Evolutionary conservation across 2,888 invertebrate species (phyloP).

Genomic region (Acleris cristana): DNA sequence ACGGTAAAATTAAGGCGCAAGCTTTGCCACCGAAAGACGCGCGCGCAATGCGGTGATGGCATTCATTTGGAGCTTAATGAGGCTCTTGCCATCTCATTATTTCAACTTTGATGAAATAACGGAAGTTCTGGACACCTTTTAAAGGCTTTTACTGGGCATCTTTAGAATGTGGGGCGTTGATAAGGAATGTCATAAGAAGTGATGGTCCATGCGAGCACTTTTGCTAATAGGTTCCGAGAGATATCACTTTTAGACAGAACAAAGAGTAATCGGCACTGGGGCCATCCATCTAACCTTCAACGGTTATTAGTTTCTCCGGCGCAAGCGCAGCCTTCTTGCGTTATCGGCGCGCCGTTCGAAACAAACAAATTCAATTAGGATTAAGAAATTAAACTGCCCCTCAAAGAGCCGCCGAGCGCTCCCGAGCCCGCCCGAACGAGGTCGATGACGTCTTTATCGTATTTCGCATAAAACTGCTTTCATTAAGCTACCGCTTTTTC

Average conservation of each 20-base stretch:
- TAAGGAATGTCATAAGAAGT: constrained; percentile 14
- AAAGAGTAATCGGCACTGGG: constrained; percentile 62
- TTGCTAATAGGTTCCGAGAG: constrained; percentile 21
- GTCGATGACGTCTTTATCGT: constrained; percentile 64
- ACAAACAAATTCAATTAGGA: constrained; percentile 83
- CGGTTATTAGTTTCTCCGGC: constrained; percentile 54
- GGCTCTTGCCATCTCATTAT: constrained; percentile 34
- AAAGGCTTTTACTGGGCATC: constrained; percentile 20
- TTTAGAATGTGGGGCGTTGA: constrained; percentile 13
- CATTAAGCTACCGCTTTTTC: constrained; percentile 37
- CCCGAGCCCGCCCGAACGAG: constrained; percentile 61
- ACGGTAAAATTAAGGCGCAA: constrained; percentile 30
- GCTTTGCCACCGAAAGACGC: constrained; percentile 32
- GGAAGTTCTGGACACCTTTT: constrained; percentile 18
- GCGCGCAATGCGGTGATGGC: constrained; percentile 29
- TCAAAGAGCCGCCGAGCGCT: constrained; percentile 71
- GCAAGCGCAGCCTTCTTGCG: constrained; percentile 53
- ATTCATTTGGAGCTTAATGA: constrained; percentile 31
- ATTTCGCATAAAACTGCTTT: constrained; percentile 55
- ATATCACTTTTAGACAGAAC: constrained; percentile 53
- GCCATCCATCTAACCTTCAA: constrained; percentile 64
- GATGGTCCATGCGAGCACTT: constrained; percentile 6
- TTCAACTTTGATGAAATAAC: constrained; percentile 27
- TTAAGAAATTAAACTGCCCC: constrained; percentile 76
- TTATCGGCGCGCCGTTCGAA: constrained; percentile 64